Conservation (phyloP, 2,888 invertebrate species). For the Melanargia galathea region DNA sequence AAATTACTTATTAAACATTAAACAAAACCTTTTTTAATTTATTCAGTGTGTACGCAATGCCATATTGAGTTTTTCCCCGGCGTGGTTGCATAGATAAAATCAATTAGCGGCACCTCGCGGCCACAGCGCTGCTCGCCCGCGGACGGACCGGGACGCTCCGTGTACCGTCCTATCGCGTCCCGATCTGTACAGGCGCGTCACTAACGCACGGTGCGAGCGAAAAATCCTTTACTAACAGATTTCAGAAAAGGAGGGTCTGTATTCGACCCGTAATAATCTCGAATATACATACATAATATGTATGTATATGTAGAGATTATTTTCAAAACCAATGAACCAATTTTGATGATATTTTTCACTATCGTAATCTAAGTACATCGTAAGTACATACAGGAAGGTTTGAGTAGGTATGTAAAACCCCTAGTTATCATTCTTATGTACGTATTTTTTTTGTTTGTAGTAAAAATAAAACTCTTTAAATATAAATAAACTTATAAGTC, state of each 20-base stretch:
- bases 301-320: too few species aligned
- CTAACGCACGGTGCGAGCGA: constrained; percentile 44
- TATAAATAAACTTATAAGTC: too few species aligned
- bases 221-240: neutral
- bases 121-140: constrained; percentile 55
- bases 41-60: constrained; percentile 18
- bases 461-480: too few species aligned
- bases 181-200: constrained; percentile 50
- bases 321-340: too few species aligned
- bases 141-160: constrained; percentile 53
- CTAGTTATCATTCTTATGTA: too few species aligned
- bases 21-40: constrained; percentile 17
- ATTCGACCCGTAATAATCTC: too few species aligned
- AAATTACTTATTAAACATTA: constrained; percentile 9
- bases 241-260: neutral
- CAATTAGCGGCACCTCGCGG: constrained; percentile 65
- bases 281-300: too few species aligned
- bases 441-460: too few species aligned
- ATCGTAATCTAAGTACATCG: too few species aligned
- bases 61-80: constrained; percentile 36
- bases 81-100: constrained; percentile 62
- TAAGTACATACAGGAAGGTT: too few species aligned
- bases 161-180: constrained; percentile 60
- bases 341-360: too few species aligned
- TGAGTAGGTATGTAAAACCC: too few species aligned